Evolutionary conservation across 2,888 invertebrate species (phyloP), one percentile per base, ranked within the genome.

Genomic region (Brenthis daphne): DNA sequence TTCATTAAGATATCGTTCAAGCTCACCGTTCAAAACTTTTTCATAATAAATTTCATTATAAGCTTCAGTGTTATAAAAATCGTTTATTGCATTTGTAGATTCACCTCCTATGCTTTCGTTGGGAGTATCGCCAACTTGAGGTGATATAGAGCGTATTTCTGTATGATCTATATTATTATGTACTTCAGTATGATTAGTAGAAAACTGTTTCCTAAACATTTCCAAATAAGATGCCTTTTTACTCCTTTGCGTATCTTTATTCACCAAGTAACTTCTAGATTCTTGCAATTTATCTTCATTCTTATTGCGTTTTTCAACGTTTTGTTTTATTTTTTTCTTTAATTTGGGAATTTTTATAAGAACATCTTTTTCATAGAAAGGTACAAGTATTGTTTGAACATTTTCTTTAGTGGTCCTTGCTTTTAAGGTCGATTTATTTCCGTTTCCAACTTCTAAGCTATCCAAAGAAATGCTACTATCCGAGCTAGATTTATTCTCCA

Each of bases 281-380:
- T 77, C 76, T 50, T 79, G 82, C 4, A 61, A 16, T 64, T 77
- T 79, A 13, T 77, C 77, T 20, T 74, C 75, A 3, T 71, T 70
- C 71, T 75, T 79, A 3, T 75, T 70, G 13, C 43, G 16, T 70
- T 80, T 82, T 50, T 74, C 76, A 33, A 76, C 75, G 66, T 71
- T 74, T 58, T 75, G 79, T 64, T 77, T 75, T 57, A 79, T 81
- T 68, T 76, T 80, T 75, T 83, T 85, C 43, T 80, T 80, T 29
- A 77, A 77, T 76, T 88, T 91, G 14, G 88, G 83, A 64, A 92
- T 84, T 77, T 89, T 88, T 71, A 92, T 86, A 54, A 92, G 83
- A 33, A 92, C 86, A 75, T 92, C 92, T 67, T 90, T 88, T 78
- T 92, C 92, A 72, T 92, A 92, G 78, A 92, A 92, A 1, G 92